Base-by-base conservation (phyloP, 2,797 vertebrate species). In the Staurois parvus region DNA sequence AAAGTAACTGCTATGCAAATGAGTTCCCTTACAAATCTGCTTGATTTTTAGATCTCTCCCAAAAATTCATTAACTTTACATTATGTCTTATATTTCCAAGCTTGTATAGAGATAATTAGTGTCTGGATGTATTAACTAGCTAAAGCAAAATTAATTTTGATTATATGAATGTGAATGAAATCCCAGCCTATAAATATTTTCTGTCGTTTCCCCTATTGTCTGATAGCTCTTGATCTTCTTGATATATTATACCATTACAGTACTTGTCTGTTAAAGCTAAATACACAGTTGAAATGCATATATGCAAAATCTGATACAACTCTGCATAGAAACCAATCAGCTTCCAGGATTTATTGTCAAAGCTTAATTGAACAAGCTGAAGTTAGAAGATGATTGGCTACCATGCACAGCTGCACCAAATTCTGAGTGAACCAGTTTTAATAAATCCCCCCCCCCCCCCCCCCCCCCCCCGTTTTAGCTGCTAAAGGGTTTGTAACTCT, bases 21-120 rank as follows among this genome's bases (percentile, higher is more conserved):
- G 24, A 81, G 45, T 73, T 70, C 78, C 70, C 37, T 81, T 79
- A 79, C 48, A 73, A 64, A 66, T 67, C 37, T 73, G 56, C 76
- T 85, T 72, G 83, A 84, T 72, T 84, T 84, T 85, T 74, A 73
- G 56, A 81, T 81, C 30, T 82, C 74, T 86, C 48, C 72, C 34
- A 26, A 77, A 85, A 68, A 81, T 59, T 86, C 37, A 37, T 37
- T 37, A 81, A 86, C 79, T 76, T 72, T 77, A 86, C 72, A 81
- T 86, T 75, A 72, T 13, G 37, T 37, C n/a, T 81, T 72, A 76
- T 75, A 76, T 81, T 81, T 81, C 37, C 66, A 76, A 42, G 34
- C 74, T 77, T 84, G 82, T 78, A 78, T 26, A 72, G 34, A 79
- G 67, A 79, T 72, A 84, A 84, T 84, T 85, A 85, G 40, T 85